These are phyloP conservation scores for Pristionchus japonicus DNA, from an alignment of 2,888 invertebrate genomes.

Conservation along the genomic window DNA sequence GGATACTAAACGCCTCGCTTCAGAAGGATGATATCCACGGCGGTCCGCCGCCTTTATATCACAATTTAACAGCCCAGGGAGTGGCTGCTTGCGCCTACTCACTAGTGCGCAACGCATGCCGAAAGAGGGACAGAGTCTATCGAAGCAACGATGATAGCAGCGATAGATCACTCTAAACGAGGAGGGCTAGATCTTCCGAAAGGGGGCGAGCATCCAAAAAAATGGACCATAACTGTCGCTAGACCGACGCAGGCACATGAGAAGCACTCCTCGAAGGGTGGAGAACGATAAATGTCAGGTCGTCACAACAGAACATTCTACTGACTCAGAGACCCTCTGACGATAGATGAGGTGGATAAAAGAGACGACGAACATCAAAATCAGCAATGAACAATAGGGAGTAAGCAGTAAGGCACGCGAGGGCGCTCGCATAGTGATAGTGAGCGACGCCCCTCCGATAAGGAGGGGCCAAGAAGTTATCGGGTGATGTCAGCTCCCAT, in stretches of 20 bases:
- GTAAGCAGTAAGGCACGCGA: not conserved
- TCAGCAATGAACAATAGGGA: too few relatives aligned
- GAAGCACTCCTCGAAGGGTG: not conserved
- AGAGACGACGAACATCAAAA: not conserved
- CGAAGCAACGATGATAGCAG: not conserved
- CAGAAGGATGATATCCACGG: not conserved
- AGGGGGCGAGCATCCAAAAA: not conserved
- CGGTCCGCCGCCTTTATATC: not conserved
- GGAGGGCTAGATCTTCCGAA: not conserved
- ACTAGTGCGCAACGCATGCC: not conserved
- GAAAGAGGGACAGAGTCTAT: not conserved
- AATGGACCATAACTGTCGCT: not conserved
- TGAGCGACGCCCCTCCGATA: not conserved
- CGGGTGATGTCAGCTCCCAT: not conserved
- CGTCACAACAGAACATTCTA: not conserved
- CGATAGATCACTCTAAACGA: not conserved
- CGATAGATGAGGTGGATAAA: not conserved
- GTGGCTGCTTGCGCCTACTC: not conserved
- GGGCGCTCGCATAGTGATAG: not conserved
- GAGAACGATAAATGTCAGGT: not conserved
- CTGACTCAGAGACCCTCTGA: not conserved
- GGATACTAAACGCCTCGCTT: not conserved
- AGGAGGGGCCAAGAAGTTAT: constrained; percentile 7
- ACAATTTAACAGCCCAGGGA: not conserved
- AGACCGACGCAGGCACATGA: not conserved